phyloP scores from a whole-genome alignment of 2,113 vertebrate genomes.

The Emydura subglobosa region DNA sequence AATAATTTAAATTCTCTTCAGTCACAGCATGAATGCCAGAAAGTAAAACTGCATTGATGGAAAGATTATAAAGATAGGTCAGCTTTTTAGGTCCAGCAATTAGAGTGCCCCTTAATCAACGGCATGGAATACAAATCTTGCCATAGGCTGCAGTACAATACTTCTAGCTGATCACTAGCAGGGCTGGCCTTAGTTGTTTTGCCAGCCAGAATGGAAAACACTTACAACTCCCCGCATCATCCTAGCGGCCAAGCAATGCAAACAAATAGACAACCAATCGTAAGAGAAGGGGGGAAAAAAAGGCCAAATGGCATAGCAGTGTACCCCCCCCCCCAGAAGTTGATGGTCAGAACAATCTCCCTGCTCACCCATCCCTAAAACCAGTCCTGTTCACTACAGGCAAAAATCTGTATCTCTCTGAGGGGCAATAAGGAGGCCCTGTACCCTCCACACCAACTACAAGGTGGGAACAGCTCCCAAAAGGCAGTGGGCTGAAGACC shows the following conservation, averaged over 20 bases:
- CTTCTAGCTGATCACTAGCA: neutral
- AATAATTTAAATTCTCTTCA: neutral
- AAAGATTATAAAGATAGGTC: neutral
- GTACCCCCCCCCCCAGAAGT: neutral
- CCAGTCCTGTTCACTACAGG: neutral
- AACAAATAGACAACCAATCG: neutral
- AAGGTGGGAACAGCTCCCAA: neutral
- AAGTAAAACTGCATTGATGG: slow-evolving; percentile 9
- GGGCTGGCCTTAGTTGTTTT: neutral
- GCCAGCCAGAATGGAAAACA: neutral
- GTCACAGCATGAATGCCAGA: neutral
- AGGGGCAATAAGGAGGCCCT: rapidly evolving
- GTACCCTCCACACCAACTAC: neutral
- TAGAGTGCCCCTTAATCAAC: neutral
- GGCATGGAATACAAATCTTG: neutral
- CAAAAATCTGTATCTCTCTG: neutral
- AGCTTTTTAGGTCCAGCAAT: neutral
- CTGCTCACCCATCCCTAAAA: neutral
- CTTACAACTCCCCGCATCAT: neutral
- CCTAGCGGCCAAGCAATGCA: neutral
- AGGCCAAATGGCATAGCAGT: neutral
- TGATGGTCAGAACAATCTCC: neutral
- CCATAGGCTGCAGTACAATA: neutral
- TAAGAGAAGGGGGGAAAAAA: neutral
- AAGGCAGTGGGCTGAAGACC: neutral